A percentile compares a stretch with the other conserved stretches of the same genome.
phyloP scores from a whole-genome alignment of 2,113 vertebrate species.

The Camelus dromedarius region DNA sequence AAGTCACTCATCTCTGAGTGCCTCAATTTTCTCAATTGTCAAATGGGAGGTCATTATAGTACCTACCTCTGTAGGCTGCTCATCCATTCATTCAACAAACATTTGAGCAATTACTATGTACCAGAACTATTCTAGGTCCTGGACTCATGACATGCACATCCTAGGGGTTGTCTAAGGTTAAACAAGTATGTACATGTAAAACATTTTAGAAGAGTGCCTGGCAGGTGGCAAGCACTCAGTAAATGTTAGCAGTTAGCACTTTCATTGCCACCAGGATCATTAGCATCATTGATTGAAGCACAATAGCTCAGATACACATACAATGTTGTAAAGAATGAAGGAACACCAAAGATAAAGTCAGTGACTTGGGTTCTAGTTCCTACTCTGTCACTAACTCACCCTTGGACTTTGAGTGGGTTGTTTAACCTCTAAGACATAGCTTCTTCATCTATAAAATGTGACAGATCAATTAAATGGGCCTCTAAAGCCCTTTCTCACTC shows the following conservation, averaged over 20 bases:
- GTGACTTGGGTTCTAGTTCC: background rate
- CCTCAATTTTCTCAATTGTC: background rate
- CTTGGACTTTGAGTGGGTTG: background rate
- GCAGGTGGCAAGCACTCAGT: background rate
- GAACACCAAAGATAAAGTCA: background rate
- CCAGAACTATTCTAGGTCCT: background rate
- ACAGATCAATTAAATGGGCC: background rate
- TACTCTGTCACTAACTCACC: background rate
- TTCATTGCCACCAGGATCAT: fast-evolving
- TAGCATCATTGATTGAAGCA: background rate
- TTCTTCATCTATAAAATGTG: background rate
- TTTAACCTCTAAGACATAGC: background rate
- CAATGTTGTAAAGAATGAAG: background rate
- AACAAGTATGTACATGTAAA: background rate
- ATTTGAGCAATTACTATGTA: background rate
- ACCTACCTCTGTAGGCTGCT: background rate
- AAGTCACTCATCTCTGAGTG: background rate
- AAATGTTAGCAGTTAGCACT: background rate
- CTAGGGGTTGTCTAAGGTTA: background rate
- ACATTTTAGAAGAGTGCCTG: background rate
- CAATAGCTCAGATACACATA: background rate
- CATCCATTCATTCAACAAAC: background rate
- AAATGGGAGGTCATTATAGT: background rate
- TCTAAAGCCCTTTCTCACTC: background rate
- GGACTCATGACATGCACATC: background rate